These are phyloP conservation scores for Osedax frankpressi DNA, from an alignment of 2,888 invertebrate species.

Conservation along the genomic window DNA sequence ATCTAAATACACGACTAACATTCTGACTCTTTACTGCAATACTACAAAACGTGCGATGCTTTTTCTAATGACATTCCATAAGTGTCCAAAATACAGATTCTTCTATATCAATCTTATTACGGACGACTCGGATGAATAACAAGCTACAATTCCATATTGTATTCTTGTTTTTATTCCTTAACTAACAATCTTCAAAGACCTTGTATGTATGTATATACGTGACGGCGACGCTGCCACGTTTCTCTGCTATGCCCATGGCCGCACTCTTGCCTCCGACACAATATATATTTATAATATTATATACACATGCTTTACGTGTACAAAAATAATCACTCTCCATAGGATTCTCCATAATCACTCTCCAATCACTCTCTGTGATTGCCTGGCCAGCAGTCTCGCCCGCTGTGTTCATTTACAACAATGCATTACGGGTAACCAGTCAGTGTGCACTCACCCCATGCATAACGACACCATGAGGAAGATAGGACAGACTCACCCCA, in stretches of 20 bases:
- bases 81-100: not conserved
- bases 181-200: conserved; percentile 11
- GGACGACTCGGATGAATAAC: not conserved
- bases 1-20: no score
- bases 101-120: not conserved
- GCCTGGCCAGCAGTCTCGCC: conserved; percentile 8
- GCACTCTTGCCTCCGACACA: not conserved
- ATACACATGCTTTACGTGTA: conserved; percentile 12
- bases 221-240: not conserved
- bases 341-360: not conserved
- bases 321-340: conserved; percentile 11
- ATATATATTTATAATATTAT: conserved; percentile 9
- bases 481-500: not conserved
- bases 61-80: no score
- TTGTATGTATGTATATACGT: conserved; percentile 8
- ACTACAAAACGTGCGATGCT: no score
- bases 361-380: not conserved
- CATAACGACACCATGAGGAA: not conserved
- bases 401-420: conserved; percentile 8
- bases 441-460: not conserved
- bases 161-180: conserved; percentile 11
- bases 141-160: conserved; percentile 2
- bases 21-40: no score
- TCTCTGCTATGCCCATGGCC: not conserved
- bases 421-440: conserved; percentile 6